Base-by-base conservation (phyloP, 2,113 vertebrate species). In the Corydoras sp. region DNA sequence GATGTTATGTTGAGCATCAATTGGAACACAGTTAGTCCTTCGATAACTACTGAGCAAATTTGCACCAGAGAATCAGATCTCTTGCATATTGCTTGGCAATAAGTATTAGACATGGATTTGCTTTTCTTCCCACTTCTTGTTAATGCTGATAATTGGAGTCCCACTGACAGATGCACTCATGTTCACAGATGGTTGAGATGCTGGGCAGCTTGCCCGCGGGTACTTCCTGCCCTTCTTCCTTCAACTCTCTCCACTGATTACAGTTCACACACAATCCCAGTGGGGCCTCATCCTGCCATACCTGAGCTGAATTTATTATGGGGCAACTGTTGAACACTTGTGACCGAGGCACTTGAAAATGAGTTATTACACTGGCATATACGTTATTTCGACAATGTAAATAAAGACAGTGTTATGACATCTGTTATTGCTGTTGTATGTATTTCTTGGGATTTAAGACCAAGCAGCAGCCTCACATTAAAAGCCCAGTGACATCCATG, bases 121-220 rank as follows among this genome's bases (percentile, higher is more conserved):
- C 61, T 24, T 58, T 67, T 31, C 31, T 58, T 49, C 32, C 65
- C 10, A 51, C 69, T 68, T 58, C 65, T 60, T 32, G 31, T 43
- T 53, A 54, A 24, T 55, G 48, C 60, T 68, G 66, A 65, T 68
- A 32, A 79, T 79, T 75, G 69, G 69, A 68, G 73, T 65, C 32
- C 69, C 18, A 50, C 29, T 61, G 65, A 79, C 77, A 75, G 69
- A 72, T 69, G 69, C 50, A 65, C 32, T 53, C 49, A 35, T 79
- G 60, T 72, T 72, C 73, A 65, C 73, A 79, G 77, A 75, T 75
- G 77, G 35, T 43, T 43, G 69, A 72, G 60, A 72, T 62, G 62
- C 60, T 71, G 54, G 69, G 77, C 77, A 49, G 68, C 58, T 68
- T 71, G 77, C 77, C 76, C 76, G 68, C 60, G 30, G 64, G 61